Conservation (phyloP, 23 tunicate species). For the Ciona savignyi region DNA sequence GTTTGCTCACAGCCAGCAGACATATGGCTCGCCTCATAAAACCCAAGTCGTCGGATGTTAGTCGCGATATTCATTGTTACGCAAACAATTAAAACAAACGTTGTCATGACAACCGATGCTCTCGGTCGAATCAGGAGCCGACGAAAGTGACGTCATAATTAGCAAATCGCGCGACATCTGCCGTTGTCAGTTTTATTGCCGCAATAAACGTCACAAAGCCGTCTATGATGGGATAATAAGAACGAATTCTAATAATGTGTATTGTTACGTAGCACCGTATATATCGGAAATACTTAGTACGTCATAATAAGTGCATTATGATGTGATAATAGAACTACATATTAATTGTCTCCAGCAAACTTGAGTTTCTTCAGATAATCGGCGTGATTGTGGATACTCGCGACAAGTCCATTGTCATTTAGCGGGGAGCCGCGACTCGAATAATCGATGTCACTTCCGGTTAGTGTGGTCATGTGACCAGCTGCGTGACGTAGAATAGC, state of each 20-base stretch:
- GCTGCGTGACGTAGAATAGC: conserved; percentile 70
- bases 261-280: not conserved
- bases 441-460: conserved; percentile 71
- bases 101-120: too few species aligned
- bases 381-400: conserved; percentile 54
- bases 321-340: too few species aligned
- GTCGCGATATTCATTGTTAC: not conserved
- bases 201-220: not conserved
- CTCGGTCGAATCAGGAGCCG: too few species aligned
- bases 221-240: not conserved
- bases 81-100: not conserved
- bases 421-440: conserved; percentile 19
- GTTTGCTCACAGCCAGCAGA: too few species aligned
- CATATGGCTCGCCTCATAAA: not conserved
- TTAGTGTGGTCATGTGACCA: conserved; percentile 79
- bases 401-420: conserved; percentile 83
- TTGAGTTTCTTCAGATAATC: conserved; percentile 41
- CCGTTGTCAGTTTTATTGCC: not conserved
- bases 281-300: not conserved
- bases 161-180: not conserved
- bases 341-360: not conserved
- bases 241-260: not conserved
- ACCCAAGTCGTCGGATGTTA: not conserved
- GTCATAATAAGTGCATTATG: not conserved
- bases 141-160: not conserved